Percentiles rank a stretch among this genome's conserved stretches.
These are phyloP conservation scores for Limosa lapponica DNA, from an alignment of 2,797 vertebrate species.

Conservation along the genomic window DNA sequence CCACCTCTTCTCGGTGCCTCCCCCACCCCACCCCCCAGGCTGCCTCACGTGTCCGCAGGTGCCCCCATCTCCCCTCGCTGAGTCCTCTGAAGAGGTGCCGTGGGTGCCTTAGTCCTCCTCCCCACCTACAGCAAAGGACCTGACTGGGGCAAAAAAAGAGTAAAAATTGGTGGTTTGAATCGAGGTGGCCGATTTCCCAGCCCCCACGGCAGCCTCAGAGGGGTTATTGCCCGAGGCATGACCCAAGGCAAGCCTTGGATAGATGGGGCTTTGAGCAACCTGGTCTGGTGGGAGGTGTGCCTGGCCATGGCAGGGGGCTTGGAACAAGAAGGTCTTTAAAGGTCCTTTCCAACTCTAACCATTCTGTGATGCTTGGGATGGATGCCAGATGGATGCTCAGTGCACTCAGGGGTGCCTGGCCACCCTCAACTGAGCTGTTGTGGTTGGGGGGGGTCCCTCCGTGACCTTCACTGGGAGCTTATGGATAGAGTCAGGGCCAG, in stretches of 20 bases:
- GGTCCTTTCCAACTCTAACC: not conserved
- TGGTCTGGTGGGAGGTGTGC: not conserved
- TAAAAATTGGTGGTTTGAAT: not conserved
- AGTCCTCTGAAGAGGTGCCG: not conserved
- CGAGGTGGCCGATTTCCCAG: not conserved
- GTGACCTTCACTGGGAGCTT: not conserved
- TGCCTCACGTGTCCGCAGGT: not conserved
- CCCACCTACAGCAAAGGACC: not conserved
- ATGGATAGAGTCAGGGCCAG: not conserved
- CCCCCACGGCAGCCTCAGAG: not conserved
- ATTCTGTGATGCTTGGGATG: not conserved
- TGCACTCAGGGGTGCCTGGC: too few species aligned
- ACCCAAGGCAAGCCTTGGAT: not conserved
- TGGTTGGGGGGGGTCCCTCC: too few species aligned
- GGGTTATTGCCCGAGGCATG: not conserved
- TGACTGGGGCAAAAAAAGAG: not conserved
- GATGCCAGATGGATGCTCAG: not conserved
- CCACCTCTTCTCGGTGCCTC: not conserved
- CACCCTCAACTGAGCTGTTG: not conserved
- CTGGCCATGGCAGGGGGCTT: not conserved
- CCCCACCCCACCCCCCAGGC: rapidly evolving
- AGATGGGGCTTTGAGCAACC: not conserved
- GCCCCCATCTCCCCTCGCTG: not conserved
- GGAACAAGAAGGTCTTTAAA: not conserved
- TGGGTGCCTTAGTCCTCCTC: not conserved